Base-by-base conservation (phyloP, 2,888 invertebrate species). In the Caenorhabditis sinica region DNA sequence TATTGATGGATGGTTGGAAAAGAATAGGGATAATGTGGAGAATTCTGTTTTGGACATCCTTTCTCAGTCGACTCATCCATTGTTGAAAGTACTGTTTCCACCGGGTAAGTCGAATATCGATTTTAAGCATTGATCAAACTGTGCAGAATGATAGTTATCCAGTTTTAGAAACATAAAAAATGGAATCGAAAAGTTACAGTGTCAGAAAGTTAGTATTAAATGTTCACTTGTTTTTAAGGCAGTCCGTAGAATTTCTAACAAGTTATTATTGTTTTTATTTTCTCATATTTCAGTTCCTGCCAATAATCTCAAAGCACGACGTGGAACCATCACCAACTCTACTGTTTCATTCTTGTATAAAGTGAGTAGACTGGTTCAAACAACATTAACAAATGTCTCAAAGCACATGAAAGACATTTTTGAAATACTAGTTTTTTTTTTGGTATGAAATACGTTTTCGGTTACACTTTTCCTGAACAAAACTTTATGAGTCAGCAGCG, bases 1-100 rank as follows among this genome's bases (percentile, higher is more conserved):
- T 90, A 93, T 93, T 40, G 91, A 91, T 72, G 86, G 87, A 53
- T 94, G 94, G 94, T 86, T 94, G 81, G 93, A 94, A 86, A 94
- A 94, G 90, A 94, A 94, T 66, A 68, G 90, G 1, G 91, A 91
- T 65, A 81, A 86, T 33, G 90, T 89, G 28, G 87, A 88, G 73
- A 84, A 43, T 17, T 86, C 87, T 43, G 93, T 94, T 11, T 91
- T 94, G 6, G 91, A 92, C 49, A 86, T 92, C 51, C 49, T 92
- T 11, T 61, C 86, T 0, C 81, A 86, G n/a, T 91, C 91, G 0
- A 83, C 84, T 4, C 90, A 92, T 76, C 86, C 87, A 15, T 74
- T 92, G 2, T 36, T 91, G 20, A 82, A 79, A 17, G 28, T 86
- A 11, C 65, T 92, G 6, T 92, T 92, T 68, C 87, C 90, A 17